Evolutionary conservation across 2,113 vertebrate genomes (phyloP).

Genomic region (Muscicapa adusta): DNA sequence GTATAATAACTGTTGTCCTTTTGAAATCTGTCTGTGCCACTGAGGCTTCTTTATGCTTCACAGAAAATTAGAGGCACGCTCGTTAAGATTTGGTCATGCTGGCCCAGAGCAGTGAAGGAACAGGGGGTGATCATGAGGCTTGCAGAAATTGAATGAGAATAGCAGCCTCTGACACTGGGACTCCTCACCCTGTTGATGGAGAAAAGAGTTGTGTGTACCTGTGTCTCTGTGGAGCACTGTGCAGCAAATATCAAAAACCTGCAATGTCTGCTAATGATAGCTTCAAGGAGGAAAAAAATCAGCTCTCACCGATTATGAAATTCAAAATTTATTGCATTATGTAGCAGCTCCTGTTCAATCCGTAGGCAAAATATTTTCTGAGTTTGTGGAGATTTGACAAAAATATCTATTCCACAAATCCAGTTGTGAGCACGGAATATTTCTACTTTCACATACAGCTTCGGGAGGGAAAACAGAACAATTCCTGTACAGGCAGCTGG

Average conservation of each 20-base stretch:
- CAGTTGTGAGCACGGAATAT: background rate
- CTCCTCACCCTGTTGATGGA: background rate
- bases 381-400: background rate
- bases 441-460: background rate
- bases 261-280: background rate
- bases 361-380: background rate
- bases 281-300: background rate
- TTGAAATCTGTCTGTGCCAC: background rate
- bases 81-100: background rate
- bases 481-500: constrained; percentile 11
- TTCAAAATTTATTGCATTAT: background rate
- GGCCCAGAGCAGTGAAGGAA: background rate
- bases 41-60: background rate
- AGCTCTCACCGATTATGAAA: background rate
- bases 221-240: background rate
- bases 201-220: background rate
- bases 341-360: background rate
- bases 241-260: background rate
- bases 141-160: background rate
- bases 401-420: constrained; percentile 1
- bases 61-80: background rate
- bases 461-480: background rate
- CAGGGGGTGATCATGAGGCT: background rate
- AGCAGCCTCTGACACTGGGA: background rate
- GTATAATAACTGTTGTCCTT: background rate